phyloP scores from a whole-genome alignment of 2,797 vertebrate species.

The Chaetodon trifasciatus region DNA sequence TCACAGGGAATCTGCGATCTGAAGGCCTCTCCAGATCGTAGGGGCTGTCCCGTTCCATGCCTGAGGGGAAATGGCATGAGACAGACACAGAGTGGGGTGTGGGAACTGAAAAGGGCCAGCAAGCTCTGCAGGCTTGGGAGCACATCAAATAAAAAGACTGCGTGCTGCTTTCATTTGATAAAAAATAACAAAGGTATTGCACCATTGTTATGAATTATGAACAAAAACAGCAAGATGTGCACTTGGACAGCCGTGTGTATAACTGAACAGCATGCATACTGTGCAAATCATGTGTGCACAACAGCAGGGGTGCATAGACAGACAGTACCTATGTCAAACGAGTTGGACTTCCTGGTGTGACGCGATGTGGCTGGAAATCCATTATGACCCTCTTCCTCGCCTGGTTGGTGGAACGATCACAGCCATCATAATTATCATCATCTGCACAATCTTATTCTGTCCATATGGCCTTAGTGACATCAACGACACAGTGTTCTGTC shows the following conservation, averaged over 20 bases:
- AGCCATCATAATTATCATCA: constrained; percentile 39
- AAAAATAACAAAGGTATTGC: constrained; percentile 45
- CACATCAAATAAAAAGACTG: constrained; percentile 46
- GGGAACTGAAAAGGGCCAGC: constrained; percentile 29
- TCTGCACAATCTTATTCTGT: neutral
- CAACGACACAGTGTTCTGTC: neutral
- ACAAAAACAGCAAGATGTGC: constrained; percentile 27
- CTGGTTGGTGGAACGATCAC: constrained; percentile 59
- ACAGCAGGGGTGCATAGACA: constrained; percentile 17
- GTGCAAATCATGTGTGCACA: neutral
- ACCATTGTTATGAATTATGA: constrained; percentile 50
- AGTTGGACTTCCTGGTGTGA: constrained; percentile 88
- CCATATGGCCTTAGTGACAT: neutral
- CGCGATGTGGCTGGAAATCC: constrained; percentile 83
- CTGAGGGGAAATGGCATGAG: constrained; percentile 74
- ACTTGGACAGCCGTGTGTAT: constrained; percentile 4
- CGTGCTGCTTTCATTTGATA: constrained; percentile 49
- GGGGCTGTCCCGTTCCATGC: constrained; percentile 82
- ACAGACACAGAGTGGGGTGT: constrained; percentile 47
- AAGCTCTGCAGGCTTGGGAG: constrained; percentile 37
- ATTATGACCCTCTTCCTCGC: constrained; percentile 71
- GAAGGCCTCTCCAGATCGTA: constrained; percentile 82
- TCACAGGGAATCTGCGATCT: constrained; percentile 84
- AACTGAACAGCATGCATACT: constrained; percentile 27
- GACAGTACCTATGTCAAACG: constrained; percentile 88